Evolutionary conservation across 2,797 vertebrate species (phyloP), one percentile per base, ranked within the genome.

Genomic region (Sandelia bainsii): DNA sequence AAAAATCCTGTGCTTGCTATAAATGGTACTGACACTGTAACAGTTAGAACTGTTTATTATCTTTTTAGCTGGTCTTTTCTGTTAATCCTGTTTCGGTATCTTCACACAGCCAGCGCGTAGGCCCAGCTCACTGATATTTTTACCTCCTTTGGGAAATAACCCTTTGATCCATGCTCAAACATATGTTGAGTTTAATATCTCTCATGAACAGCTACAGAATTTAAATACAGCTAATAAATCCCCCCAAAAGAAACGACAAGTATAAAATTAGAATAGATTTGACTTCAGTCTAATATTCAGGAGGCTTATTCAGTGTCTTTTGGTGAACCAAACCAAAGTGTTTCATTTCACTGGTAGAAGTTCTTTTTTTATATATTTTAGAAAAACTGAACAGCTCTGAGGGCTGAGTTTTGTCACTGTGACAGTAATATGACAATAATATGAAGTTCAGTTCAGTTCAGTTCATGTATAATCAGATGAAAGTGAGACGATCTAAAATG

Each of bases 81-180:
- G 22, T 50, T 73, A 77, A 78, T 77, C 80, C 70, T 61, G 56
- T 52, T 82, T 73, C 72, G 48, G 60, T 46, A 54, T 39, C 37
- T 52, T 72, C 62, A 39, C 67, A 69, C 32, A 79, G 59, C 3
- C 56, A 20, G 60, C 65, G 81, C 77, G 80, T 75, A 32, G 84
- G 72, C 62, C 2, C 56, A 62, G 64, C 65, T 54, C 39, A 6
- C 48, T 57, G 58, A 68, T 70, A 32, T 52, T 53, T 81, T 49
- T 70, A 70, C 44, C 42, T 80, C 45, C 37, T 75, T 61, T 71
- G 54, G 37, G 25, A 79, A 77, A 75, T 51, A 78, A 77, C 11
- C 4, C 49, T 69, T 72, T 62, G 25, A 83, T 76, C 56, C n/a
- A 8, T 1, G 12, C n/a, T 29, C 32, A 63, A 50, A 72, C 22